A percentile compares a stretch with the other conserved stretches of the same genome.
Conservation (phyloP, 37 sponge, comb jelly and placozoan genomes). For the Amphimedon queenslandica region DNA sequence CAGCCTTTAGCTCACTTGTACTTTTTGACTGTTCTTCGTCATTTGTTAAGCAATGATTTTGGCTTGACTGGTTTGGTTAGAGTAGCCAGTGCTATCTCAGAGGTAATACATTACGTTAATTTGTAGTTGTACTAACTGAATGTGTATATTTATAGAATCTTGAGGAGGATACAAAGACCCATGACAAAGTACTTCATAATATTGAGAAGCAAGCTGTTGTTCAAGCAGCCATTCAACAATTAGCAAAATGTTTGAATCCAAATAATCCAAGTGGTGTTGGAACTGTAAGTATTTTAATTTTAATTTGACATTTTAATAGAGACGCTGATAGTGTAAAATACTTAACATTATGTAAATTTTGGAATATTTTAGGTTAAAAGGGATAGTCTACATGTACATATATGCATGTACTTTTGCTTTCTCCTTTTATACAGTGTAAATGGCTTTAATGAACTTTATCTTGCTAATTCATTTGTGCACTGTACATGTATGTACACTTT, state of each 20-base stretch:
- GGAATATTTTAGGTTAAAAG: too few species aligned
- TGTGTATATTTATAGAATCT: not conserved
- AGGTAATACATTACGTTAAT: too few species aligned
- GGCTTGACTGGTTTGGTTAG: constrained; percentile 26
- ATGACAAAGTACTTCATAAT: constrained; percentile 10
- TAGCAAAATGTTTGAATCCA: constrained; percentile 28
- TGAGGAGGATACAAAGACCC: not conserved
- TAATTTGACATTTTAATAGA: too few species aligned
- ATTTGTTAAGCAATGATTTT: constrained; percentile 32
- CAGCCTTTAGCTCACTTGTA: constrained; percentile 80
- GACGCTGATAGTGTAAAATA: too few species aligned
- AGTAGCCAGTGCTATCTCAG: constrained; percentile 17
- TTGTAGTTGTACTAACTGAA: too few species aligned
- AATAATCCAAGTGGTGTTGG: not conserved
- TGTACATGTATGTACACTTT: not conserved
- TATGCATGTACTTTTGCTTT: too few species aligned
- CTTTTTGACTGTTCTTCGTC: constrained; percentile 58
- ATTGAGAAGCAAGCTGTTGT: constrained; percentile 43
- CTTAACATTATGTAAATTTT: too few species aligned
- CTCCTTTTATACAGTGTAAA: too few species aligned
- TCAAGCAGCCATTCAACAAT: constrained; percentile 20
- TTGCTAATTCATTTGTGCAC: too few species aligned
- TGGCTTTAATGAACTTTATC: too few species aligned
- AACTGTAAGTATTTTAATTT: constrained; percentile 2
- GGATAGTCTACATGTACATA: too few species aligned